Base-by-base conservation (phyloP, 2,797 vertebrate species). In the Eulemur rubriventer region DNA sequence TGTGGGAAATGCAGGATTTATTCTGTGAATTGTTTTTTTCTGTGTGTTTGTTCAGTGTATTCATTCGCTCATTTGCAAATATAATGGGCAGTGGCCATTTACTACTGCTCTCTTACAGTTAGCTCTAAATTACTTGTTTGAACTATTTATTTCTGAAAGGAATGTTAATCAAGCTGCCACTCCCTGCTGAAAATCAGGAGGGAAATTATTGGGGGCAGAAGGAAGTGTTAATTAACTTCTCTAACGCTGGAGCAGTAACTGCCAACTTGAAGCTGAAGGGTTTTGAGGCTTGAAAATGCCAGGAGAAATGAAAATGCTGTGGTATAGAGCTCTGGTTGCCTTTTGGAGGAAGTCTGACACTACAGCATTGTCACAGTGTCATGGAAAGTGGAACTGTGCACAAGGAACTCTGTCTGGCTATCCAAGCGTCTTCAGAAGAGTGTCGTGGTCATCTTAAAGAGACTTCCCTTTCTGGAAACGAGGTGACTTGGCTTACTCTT, bases 121-220 rank as follows among this genome's bases (percentile, higher is more conserved):
- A 97, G 96, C 92, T 92, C 92, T 97, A 80, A 96, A 94, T 96
- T 90, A 92, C 90, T 95, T 94, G 79, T 97, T 96, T 93, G 83
- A 95, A 97, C 87, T 98, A 98, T 98, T 98, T 98, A 98, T 98
- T 98, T 98, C 95, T 95, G 93, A 96, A 95, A 96, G 95, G 94
- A 97, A 94, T 92, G 89, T 95, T 93, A 91, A 78, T 95, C 93
- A 89, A 86, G 92, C 94, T 95, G 89, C 95, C 59, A 22, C 90
- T 90, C 76, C 89, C 95, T 93, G 78, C 96, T 95, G 93, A 94
- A 96, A 52, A 70, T 70, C 70, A 24, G 61, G 83, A 65, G 86
- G 81, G 83, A 76, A 33, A 26, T 85, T 73, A 20, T 57, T 78
- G 26, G 18, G 57, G 84, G 63, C 38, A 65, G 79, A 87, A 69